Evolutionary conservation across 2,113 vertebrate genomes (phyloP).

Genomic region (Atrichornis clamosus): DNA sequence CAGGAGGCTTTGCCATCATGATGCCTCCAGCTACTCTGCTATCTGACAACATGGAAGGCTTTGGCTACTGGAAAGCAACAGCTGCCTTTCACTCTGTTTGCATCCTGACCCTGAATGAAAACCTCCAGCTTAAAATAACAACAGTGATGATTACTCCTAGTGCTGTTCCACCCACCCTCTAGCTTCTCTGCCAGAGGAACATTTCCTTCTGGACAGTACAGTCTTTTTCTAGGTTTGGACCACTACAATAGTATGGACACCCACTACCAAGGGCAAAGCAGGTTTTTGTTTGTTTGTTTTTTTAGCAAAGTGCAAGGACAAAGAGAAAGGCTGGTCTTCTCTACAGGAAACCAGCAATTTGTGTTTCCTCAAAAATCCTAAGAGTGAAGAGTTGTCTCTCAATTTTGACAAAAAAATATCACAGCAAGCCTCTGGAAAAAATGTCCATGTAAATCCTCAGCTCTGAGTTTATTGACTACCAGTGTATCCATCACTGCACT

Average conservation of each 20-base stretch:
- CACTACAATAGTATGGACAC: neutral
- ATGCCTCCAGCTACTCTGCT: neutral
- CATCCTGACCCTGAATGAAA: neutral
- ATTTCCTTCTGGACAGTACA: neutral
- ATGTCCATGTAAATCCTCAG: neutral
- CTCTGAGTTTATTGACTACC: neutral
- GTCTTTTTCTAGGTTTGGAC: neutral
- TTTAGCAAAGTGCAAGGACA: neutral
- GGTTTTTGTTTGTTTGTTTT: neutral
- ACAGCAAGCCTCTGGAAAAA: neutral
- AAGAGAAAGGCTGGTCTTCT: neutral
- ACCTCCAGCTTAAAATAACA: neutral
- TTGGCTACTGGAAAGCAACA: neutral
- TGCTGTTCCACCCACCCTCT: neutral
- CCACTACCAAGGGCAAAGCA: neutral
- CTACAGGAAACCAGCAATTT: neutral
- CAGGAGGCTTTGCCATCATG: neutral
- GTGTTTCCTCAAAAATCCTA: neutral
- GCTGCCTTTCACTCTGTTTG: neutral
- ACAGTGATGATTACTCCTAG: neutral
- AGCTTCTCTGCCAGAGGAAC: neutral
- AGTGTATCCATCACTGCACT: neutral
- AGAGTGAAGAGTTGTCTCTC: accelerated
- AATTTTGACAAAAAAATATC: neutral
- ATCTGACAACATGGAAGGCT: neutral